These are phyloP conservation scores for Myripristis murdjan DNA, from an alignment of 2,797 vertebrate genomes.

Conservation along the genomic window DNA sequence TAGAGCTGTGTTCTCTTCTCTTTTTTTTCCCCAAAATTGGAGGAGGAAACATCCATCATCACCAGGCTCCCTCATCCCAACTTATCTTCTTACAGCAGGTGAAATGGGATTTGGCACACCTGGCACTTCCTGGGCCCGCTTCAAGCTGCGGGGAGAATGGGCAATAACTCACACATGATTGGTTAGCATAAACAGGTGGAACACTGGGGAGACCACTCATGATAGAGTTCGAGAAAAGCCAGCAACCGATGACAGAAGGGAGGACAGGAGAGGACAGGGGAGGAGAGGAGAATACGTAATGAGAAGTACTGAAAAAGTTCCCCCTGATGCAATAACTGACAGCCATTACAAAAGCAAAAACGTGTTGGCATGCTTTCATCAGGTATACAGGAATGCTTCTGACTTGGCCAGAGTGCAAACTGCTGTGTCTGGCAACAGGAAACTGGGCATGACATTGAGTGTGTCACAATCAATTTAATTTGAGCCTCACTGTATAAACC, in stretches of 20 bases:
- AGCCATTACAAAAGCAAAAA: constrained; percentile 21
- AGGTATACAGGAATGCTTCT: constrained; percentile 13
- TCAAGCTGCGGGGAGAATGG: constrained; percentile 24
- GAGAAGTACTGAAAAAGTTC: neutral
- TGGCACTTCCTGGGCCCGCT: constrained; percentile 30
- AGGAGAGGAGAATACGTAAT: too few relatives aligned
- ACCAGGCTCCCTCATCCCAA: constrained; percentile 4
- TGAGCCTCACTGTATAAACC: constrained; percentile 11
- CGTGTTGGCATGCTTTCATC: constrained; percentile 36
- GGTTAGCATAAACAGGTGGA: constrained; percentile 38
- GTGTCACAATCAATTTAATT: constrained; percentile 58
- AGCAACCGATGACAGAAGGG: neutral
- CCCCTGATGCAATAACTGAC: constrained; percentile 16
- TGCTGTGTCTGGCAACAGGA: constrained; percentile 45
- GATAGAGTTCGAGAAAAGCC: constrained; percentile 1
- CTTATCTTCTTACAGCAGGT: constrained; percentile 32
- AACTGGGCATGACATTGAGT: constrained; percentile 51
- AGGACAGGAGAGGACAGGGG: neutral
- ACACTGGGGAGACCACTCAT: neutral
- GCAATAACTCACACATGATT: constrained; percentile 48
- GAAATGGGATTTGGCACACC: constrained; percentile 44
- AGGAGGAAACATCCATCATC: constrained; percentile 10
- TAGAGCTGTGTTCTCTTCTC: neutral
- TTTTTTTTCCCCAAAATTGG: neutral
- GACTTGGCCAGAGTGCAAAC: constrained; percentile 32